These are phyloP conservation scores for Drymodes brunneopygia DNA, from an alignment of 2,113 vertebrate genomes.

Conservation along the genomic window DNA sequence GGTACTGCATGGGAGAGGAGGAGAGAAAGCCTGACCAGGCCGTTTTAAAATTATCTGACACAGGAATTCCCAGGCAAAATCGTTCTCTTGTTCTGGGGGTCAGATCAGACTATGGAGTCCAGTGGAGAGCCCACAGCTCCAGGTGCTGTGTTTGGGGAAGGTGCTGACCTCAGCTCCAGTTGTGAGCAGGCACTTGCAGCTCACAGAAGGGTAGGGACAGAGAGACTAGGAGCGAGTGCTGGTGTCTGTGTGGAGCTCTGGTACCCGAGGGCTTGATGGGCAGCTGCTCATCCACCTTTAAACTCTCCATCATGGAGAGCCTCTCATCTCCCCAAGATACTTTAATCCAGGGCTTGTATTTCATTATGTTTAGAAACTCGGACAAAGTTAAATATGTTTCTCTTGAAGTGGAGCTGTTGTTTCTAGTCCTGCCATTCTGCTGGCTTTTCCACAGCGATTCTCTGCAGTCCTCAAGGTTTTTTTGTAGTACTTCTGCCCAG, in stretches of 20 bases:
- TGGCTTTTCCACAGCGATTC: not conserved
- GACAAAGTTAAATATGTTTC: not conserved
- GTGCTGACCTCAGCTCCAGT: not conserved
- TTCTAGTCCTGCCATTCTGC: not conserved
- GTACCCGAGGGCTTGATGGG: not conserved
- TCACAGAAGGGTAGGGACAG: not conserved
- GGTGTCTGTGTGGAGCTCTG: not conserved
- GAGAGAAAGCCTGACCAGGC: not conserved
- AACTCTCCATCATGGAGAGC: not conserved
- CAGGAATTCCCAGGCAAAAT: not conserved
- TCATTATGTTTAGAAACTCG: not conserved
- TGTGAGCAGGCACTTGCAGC: not conserved
- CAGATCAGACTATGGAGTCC: not conserved
- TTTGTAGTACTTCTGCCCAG: not conserved
- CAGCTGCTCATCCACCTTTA: not conserved
- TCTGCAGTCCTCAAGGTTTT: not conserved
- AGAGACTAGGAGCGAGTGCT: fast-evolving
- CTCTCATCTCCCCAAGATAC: not conserved
- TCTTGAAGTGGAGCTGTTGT: not conserved
- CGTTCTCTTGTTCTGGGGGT: not conserved
- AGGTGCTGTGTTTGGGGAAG: not conserved
- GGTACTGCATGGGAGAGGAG: not conserved
- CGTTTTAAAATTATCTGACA: not conserved
- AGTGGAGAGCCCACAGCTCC: not conserved
- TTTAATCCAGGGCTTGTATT: not conserved